Conservation (phyloP, 35 echinoderm and acorn worm genomes). For the Chiridota heheva region DNA sequence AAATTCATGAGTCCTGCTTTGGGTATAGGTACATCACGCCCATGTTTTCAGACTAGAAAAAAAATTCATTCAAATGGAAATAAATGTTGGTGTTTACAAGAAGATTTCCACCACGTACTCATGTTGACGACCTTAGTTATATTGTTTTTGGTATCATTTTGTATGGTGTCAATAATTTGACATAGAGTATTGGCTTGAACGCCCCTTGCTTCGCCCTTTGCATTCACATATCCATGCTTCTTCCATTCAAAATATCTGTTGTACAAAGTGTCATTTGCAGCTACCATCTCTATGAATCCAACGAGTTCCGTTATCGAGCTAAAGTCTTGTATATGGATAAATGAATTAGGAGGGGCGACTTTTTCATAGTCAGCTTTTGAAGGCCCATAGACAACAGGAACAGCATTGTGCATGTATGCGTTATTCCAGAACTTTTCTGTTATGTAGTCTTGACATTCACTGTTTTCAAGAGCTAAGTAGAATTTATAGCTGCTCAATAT, state of each 20-base stretch:
- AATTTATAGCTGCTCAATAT: conserved; percentile 32
- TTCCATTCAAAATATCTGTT: conserved; percentile 60
- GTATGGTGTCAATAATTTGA: no score
- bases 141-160: no score
- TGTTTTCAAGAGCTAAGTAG: conserved; percentile 65
- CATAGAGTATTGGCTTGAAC: no score
- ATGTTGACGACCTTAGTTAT: no score
- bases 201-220: no score
- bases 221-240: conserved; percentile 12
- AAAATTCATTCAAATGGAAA: no score
- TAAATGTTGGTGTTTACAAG: no score
- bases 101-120: no score
- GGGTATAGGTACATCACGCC: no score
- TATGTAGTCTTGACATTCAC: conserved; percentile 68
- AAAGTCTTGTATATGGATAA: conserved; percentile 60
- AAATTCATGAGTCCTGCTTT: no score
- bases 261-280: conserved; percentile 40
- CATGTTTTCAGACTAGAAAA: no score
- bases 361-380: conserved; percentile 42
- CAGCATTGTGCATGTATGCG: neutral
- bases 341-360: conserved; percentile 50
- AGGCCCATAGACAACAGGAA: conserved; percentile 63
- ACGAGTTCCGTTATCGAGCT: conserved; percentile 29
- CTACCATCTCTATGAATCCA: conserved; percentile 37
- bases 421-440: conserved; percentile 65